Evolutionary conservation across 2,888 invertebrate genomes (phyloP).

Genomic region (Chesias legatella): DNA sequence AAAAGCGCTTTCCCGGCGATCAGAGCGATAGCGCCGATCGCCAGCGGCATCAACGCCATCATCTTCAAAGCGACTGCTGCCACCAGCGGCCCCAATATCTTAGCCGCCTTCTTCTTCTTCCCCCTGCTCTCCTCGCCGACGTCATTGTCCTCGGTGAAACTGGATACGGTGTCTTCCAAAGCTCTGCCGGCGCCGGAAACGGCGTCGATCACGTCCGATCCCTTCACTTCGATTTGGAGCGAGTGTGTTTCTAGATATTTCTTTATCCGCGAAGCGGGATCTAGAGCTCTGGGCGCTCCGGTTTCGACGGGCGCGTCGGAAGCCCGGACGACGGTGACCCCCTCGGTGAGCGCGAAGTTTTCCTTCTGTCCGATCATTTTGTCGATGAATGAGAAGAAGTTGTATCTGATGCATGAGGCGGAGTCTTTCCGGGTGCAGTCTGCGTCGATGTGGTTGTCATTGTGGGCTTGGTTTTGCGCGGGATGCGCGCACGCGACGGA

Average conservation of each 20-base stretch:
- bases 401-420: slow-evolving; percentile 91
- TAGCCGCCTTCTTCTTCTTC: slow-evolving; percentile 91
- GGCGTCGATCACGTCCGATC: slow-evolving; percentile 89
- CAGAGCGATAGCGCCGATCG: slow-evolving; percentile 89
- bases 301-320: slow-evolving; percentile 85
- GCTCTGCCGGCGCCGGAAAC: slow-evolving; percentile 90
- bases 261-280: slow-evolving; percentile 85
- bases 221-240: slow-evolving; percentile 91
- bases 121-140: slow-evolving; percentile 86
- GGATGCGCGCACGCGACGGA: slow-evolving; percentile 83
- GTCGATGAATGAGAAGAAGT: slow-evolving; percentile 92
- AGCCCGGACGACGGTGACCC: slow-evolving; percentile 90
- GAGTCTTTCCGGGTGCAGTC: slow-evolving; percentile 92
- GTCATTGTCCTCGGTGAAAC: slow-evolving; percentile 76
- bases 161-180: slow-evolving; percentile 86
- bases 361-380: slow-evolving; percentile 91
- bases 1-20: slow-evolving; percentile 92
- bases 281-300: slow-evolving; percentile 88
- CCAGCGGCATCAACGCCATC: slow-evolving; percentile 88
- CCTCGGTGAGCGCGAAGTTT: slow-evolving; percentile 88
- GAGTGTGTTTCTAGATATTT: slow-evolving; percentile 90
- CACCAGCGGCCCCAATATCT: slow-evolving; percentile 88
- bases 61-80: slow-evolving; percentile 88
- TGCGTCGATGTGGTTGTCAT: slow-evolving; percentile 88
- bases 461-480: slow-evolving; percentile 85